Conservation (phyloP, 2,888 invertebrate species). For the Polietes domitor region DNA sequence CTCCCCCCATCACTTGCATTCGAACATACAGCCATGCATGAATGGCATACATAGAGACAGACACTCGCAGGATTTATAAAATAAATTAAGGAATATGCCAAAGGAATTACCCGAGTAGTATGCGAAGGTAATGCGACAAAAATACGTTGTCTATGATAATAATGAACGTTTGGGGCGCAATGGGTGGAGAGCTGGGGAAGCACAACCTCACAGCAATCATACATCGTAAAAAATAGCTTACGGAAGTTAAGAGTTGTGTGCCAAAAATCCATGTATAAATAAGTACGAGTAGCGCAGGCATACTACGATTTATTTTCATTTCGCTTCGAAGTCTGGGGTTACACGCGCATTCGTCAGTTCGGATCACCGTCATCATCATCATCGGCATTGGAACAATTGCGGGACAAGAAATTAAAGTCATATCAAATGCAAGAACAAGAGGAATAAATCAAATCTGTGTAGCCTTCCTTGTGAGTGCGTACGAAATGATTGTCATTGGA, state of each 20-base stretch:
- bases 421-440: not conserved
- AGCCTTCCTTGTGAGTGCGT: not conserved
- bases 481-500: constrained; percentile 45
- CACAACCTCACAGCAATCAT: not conserved
- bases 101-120: constrained; percentile 62
- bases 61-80: constrained; percentile 72
- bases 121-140: constrained; percentile 79
- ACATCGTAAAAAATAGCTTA: constrained; percentile 28
- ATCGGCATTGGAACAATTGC: not conserved
- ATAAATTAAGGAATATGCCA: constrained; percentile 75
- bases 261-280: constrained; percentile 45
- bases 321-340: not conserved
- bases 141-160: constrained; percentile 70
- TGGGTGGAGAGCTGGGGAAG: constrained; percentile 18
- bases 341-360: not conserved
- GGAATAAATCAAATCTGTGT: not conserved
- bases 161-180: constrained; percentile 42
- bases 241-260: constrained; percentile 59
- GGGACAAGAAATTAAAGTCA: not conserved
- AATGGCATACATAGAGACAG: constrained; percentile 27
- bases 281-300: not conserved
- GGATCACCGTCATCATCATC: not conserved
- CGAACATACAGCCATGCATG: not conserved
- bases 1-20: no score
- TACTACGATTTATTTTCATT: not conserved